A percentile compares a stretch with the other conserved stretches of the same genome.
Evolutionary conservation across 2,888 invertebrate species (phyloP).

Genomic region (Bibio marci): DNA sequence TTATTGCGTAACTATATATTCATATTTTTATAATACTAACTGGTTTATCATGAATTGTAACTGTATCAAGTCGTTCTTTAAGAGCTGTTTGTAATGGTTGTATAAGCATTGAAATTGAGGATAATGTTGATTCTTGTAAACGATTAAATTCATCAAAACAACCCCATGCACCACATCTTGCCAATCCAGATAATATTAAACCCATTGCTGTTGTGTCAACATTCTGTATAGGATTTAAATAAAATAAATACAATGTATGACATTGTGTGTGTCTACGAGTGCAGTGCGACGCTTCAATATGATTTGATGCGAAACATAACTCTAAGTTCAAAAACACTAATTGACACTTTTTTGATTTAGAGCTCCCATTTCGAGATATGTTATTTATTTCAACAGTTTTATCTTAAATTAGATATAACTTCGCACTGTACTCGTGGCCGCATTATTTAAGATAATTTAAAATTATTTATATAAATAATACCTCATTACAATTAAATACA

Average conservation of each 20-base stretch:
- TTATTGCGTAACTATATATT: neutral
- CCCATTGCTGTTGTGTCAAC: slow-evolving; percentile 93
- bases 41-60: slow-evolving; percentile 35
- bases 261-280: no score
- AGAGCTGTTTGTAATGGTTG: slow-evolving; percentile 77
- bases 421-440: no score
- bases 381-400: no score
- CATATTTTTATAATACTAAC: slow-evolving; percentile 27
- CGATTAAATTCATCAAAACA: slow-evolving; percentile 99
- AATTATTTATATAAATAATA: no score
- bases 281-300: no score
- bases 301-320: no score
- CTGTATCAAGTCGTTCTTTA: slow-evolving; percentile 36
- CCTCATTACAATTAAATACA: slow-evolving; percentile 95
- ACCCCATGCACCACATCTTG: slow-evolving; percentile 93
- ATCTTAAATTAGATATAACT: no score
- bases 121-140: slow-evolving; percentile 81
- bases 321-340: no score
- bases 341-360: no score
- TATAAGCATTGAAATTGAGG: slow-evolving; percentile 88
- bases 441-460: no score
- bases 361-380: no score
- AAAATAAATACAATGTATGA: no score
- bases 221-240: slow-evolving; percentile 49
- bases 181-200: slow-evolving; percentile 81